phyloP scores from a whole-genome alignment of 2,888 invertebrate species.

The Melinopterus prodromus region DNA sequence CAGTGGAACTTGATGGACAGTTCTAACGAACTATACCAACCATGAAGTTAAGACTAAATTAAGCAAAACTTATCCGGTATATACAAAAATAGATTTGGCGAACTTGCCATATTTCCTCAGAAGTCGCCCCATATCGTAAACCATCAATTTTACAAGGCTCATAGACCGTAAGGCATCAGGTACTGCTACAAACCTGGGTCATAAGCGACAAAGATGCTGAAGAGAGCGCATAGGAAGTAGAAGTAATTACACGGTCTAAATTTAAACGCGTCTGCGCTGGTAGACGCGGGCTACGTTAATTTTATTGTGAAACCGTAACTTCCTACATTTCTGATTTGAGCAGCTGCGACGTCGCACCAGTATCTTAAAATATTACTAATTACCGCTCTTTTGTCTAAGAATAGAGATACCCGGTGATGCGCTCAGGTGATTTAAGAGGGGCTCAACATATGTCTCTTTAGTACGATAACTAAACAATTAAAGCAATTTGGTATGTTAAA shows the following conservation, averaged over 20 bases:
- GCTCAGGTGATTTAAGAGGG: not conserved
- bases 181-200: not conserved
- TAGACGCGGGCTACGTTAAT: not conserved
- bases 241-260: slow-evolving; percentile 4
- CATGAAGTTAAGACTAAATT: not conserved
- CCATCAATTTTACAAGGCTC: not conserved
- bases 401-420: not conserved
- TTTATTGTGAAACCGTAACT: slow-evolving; percentile 25
- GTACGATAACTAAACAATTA: not conserved
- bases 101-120: not conserved
- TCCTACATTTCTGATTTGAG: slow-evolving; percentile 24
- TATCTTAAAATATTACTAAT: slow-evolving; percentile 24
- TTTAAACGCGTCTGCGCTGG: not conserved
- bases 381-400: not conserved
- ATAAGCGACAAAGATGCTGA: not conserved
- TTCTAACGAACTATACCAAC: not conserved
- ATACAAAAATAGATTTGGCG: not conserved
- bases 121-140: not conserved
- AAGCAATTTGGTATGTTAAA: not conserved
- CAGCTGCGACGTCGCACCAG: slow-evolving; percentile 16
- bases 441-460: not conserved
- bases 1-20: not conserved
- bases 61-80: not conserved
- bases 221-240: not conserved
- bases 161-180: not conserved